Evolutionary conservation across 1,140 invertebrate species (phyloP).

Genomic region (Pararge aegeria): DNA sequence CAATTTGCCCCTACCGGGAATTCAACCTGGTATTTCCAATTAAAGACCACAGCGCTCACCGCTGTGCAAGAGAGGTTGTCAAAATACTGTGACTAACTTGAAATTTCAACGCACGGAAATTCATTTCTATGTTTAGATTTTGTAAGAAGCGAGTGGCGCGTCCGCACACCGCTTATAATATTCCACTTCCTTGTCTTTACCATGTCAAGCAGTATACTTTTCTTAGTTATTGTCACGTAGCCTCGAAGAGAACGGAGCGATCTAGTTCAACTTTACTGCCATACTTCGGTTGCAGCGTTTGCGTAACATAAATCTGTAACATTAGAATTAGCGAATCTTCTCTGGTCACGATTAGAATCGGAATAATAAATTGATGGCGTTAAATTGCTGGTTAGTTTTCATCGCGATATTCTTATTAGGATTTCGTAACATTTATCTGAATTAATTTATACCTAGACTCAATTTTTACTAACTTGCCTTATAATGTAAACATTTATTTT

Average conservation of each 20-base stretch:
- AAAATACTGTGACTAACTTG: too few species aligned
- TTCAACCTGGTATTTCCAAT: too few species aligned
- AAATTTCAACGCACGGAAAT: too few species aligned
- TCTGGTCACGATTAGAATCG: constrained; percentile 26
- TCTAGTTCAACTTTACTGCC: not conserved
- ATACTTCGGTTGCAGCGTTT: constrained; percentile 3
- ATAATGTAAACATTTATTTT: too few species aligned
- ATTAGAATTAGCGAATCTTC: constrained; percentile 21
- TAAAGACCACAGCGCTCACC: too few species aligned
- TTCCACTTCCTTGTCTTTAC: not conserved
- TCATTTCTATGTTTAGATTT: too few species aligned
- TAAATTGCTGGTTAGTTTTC: constrained; percentile 16
- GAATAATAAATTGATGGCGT: constrained; percentile 21
- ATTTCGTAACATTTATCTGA: constrained; percentile 10
- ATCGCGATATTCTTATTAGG: not conserved
- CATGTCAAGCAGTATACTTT: not conserved
- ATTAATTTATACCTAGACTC: not conserved
- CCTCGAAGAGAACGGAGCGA: not conserved
- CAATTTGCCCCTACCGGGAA: too few species aligned
- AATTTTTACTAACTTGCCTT: too few species aligned
- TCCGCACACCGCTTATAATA: not conserved
- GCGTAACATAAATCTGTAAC: constrained; percentile 14
- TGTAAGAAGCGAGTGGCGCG: too few species aligned
- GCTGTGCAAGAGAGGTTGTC: too few species aligned
- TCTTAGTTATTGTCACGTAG: not conserved